Evolutionary conservation across 2,797 vertebrate species (phyloP).

Genomic region (Gastrophryne carolinensis): DNA sequence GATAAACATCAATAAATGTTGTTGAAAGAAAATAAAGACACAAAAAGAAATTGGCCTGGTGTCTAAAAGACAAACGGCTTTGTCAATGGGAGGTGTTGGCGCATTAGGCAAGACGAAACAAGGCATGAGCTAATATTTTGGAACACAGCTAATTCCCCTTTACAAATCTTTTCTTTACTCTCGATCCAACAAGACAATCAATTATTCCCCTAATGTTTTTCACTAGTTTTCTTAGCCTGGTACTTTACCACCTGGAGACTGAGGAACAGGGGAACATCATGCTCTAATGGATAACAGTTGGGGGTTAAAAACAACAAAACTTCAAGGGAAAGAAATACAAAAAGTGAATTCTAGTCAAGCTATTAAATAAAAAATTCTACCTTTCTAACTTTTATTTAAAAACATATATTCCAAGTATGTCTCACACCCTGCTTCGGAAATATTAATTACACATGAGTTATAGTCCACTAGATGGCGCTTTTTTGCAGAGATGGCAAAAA

Average conservation of each 20-base stretch:
- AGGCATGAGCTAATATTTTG: constrained; percentile 47
- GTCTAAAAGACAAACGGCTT: constrained; percentile 23
- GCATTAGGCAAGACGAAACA: constrained; percentile 25
- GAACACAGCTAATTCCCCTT: constrained; percentile 38
- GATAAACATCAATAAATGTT: constrained; percentile 21
- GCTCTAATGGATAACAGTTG: constrained; percentile 9
- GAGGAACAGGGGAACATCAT: constrained; percentile 15
- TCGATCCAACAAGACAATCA: constrained; percentile 40
- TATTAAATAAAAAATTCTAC: no score
- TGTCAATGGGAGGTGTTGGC: constrained; percentile 17
- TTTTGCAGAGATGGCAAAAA: no score
- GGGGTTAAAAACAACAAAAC: constrained; percentile 2
- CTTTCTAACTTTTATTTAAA: no score
- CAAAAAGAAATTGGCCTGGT: constrained; percentile 12
- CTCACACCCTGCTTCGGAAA: no score
- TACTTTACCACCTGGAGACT: constrained; percentile 34
- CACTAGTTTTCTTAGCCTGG: constrained; percentile 15
- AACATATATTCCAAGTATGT: no score
- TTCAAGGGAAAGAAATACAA: no score
- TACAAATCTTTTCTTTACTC: constrained; percentile 51
- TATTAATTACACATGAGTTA: no score
- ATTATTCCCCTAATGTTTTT: constrained; percentile 18
- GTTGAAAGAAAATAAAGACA: constrained; percentile 24
- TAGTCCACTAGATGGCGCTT: no score
- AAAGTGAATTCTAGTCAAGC: no score